phyloP scores from a whole-genome alignment of 2,888 invertebrate species.

The Aricia artaxerxes region DNA sequence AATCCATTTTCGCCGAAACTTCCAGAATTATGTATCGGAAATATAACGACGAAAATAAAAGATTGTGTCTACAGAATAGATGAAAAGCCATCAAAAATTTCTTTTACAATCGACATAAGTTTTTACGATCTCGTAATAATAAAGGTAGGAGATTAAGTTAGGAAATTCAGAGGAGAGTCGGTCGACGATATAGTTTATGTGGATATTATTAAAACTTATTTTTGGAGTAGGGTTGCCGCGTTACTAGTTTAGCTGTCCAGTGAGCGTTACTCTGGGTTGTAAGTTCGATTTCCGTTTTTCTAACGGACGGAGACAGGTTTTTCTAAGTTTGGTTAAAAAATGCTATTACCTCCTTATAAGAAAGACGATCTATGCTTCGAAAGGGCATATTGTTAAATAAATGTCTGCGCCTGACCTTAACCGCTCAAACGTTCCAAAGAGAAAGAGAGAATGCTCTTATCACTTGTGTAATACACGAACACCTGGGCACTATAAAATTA shows the following conservation, averaged over 20 bases:
- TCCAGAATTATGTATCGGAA: not conserved
- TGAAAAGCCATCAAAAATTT: conserved; percentile 22
- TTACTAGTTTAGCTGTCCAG: not conserved
- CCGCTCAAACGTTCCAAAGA: too few species aligned
- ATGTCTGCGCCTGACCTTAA: too few species aligned
- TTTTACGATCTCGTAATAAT: conserved; percentile 26
- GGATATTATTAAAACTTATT: conserved; percentile 20
- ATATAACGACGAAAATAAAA: conserved; percentile 15
- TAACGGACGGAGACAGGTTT: too few species aligned
- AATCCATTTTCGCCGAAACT: conserved; percentile 4
- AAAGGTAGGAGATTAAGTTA: conserved; percentile 26
- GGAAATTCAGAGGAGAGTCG: conserved; percentile 16
- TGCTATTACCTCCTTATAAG: too few species aligned
- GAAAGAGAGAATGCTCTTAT: too few species aligned
- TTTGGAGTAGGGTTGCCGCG: conserved; percentile 9
- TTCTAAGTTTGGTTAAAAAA: too few species aligned
- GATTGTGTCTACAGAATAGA: conserved; percentile 5
- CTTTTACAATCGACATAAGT: conserved; percentile 30
- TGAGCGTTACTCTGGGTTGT: too few species aligned
- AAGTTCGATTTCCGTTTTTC: too few species aligned
- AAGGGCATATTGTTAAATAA: too few species aligned
- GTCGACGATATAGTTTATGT: conserved; percentile 6
- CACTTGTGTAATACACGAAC: too few species aligned
- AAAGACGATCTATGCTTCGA: too few species aligned
- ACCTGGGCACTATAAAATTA: too few species aligned